Evolutionary conservation across 2,888 invertebrate genomes (phyloP).

Genomic region (Heteromyza rotundicornis): DNA sequence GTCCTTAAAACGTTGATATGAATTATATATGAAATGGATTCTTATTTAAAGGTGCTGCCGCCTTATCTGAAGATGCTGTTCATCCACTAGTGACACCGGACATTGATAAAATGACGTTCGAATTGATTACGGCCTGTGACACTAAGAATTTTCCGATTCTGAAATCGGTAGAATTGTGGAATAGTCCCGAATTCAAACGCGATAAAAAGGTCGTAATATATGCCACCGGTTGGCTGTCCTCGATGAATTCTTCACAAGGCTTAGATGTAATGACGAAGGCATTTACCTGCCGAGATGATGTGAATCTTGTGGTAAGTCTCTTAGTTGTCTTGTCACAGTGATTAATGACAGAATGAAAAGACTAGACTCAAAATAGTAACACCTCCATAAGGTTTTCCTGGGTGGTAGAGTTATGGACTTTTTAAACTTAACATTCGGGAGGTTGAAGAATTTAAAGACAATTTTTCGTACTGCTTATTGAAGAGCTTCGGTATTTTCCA

Average conservation of each 20-base stretch:
- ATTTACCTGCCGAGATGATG: conserved; percentile 49
- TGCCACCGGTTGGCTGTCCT: conserved; percentile 53
- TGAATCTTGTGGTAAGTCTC: conserved; percentile 46
- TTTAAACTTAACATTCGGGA: too few relatives aligned
- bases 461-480: too few relatives aligned
- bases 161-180: conserved; percentile 35
- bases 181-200: conserved; percentile 39
- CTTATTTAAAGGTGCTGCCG: conserved; percentile 32
- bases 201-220: conserved; percentile 44
- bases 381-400: too few relatives aligned
- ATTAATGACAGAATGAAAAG: too few relatives aligned
- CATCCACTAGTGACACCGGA: conserved; percentile 34
- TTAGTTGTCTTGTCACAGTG: too few relatives aligned
- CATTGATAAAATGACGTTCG: conserved; percentile 36
- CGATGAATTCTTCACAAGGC: too few relatives aligned
- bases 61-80: conserved; percentile 27
- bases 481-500: too few relatives aligned
- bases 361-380: too few relatives aligned
- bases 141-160: conserved; percentile 36
- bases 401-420: too few relatives aligned
- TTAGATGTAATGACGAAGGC: conserved; percentile 43
- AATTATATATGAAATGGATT: background rate
- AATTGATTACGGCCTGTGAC: conserved; percentile 32
- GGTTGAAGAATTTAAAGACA: too few relatives aligned
- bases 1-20: background rate